These are phyloP conservation scores for Baryphthengus martii DNA, from an alignment of 2,113 vertebrate genomes.

Conservation along the genomic window DNA sequence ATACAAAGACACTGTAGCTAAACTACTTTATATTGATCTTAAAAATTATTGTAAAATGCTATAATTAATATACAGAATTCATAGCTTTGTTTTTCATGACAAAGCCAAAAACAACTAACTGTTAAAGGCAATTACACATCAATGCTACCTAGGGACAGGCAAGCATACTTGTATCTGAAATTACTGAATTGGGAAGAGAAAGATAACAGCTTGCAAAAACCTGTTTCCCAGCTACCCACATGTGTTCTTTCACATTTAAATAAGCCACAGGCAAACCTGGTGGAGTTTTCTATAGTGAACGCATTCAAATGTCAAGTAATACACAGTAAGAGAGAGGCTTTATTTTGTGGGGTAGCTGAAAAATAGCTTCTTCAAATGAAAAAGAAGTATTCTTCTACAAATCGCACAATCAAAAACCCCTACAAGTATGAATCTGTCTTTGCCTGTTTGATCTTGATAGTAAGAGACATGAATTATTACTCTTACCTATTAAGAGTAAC, in stretches of 20 bases:
- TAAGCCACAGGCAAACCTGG: conserved; percentile 51
- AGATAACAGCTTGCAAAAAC: conserved; percentile 15
- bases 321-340: background rate
- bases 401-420: background rate
- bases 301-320: conserved; percentile 14
- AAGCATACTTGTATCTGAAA: conserved; percentile 23
- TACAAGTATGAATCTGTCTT: background rate
- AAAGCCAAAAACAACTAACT: conserved; percentile 37
- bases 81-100: conserved; percentile 46
- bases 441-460: background rate
- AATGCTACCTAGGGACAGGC: conserved; percentile 25
- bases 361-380: background rate
- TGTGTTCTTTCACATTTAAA: conserved; percentile 64
- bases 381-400: background rate
- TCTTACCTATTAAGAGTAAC: background rate
- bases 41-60: conserved; percentile 57
- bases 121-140: conserved; percentile 29
- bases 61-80: conserved; percentile 57
- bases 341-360: background rate
- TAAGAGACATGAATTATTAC: background rate
- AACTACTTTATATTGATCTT: conserved; percentile 66
- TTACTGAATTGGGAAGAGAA: background rate
- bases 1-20: conserved; percentile 67
- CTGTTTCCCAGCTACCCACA: conserved; percentile 33
- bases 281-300: background rate